Conservation (phyloP, 2,113 vertebrate species). For the Oryzias curvinotus region DNA sequence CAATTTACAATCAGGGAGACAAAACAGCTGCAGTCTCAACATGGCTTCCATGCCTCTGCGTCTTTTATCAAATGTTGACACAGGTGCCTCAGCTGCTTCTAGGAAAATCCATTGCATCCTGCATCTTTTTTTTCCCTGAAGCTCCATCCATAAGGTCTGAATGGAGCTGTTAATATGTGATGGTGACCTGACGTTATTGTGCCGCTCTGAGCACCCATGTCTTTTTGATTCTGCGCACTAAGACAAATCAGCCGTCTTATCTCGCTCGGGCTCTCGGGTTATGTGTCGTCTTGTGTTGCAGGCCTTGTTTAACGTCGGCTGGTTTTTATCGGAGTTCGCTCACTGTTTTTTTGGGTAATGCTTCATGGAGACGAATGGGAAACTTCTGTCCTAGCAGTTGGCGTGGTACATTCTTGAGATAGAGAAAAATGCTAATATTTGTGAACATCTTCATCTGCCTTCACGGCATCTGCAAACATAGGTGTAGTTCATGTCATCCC, state of each 20-base stretch:
- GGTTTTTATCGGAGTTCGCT: conserved; percentile 32
- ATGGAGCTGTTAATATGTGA: not conserved
- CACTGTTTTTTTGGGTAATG: conserved; percentile 6
- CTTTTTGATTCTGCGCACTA: not conserved
- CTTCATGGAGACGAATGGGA: conserved; percentile 43
- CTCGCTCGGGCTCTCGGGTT: not conserved
- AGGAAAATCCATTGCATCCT: not conserved
- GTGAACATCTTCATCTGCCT: conserved; percentile 45
- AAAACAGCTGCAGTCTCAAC: conserved; percentile 61
- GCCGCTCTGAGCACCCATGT: not conserved
- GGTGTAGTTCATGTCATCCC: too few relatives aligned
- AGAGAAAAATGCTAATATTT: conserved; percentile 64
- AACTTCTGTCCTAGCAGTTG: conserved; percentile 30
- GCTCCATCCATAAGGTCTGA: too few relatives aligned
- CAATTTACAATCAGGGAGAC: conserved; percentile 38
- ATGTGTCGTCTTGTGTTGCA: conserved; percentile 10
- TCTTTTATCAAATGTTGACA: conserved; percentile 22
- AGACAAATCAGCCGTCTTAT: conserved; percentile 21
- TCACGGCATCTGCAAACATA: conserved; percentile 30
- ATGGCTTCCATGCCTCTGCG: conserved; percentile 6
- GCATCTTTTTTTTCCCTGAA: not conserved
- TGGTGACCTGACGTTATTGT: not conserved
- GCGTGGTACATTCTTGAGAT: conserved; percentile 54
- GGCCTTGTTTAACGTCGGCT: conserved; percentile 18
- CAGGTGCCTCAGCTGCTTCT: conserved; percentile 32